These are phyloP conservation scores for Diplolepis rosae DNA, from an alignment of 2,888 invertebrate species.

Conservation along the genomic window DNA sequence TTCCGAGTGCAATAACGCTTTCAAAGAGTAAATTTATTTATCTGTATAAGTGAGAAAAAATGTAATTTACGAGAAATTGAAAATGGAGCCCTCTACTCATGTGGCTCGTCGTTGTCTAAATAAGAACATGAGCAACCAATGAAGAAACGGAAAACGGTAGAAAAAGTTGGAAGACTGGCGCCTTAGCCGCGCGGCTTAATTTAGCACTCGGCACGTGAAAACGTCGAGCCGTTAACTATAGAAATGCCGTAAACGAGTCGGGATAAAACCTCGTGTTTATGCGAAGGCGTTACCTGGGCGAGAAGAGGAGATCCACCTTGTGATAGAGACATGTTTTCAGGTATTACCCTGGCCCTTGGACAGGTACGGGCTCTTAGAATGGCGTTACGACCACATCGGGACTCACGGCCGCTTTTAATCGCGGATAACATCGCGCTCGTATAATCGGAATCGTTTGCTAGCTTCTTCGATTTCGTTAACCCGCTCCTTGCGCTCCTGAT, in stretches of 20 bases:
- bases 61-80: too few relatives aligned
- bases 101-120: neutral
- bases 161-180: conserved; percentile 21
- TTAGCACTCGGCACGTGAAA: conserved; percentile 30
- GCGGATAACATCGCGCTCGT: conserved; percentile 47
- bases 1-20: too few relatives aligned
- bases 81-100: neutral
- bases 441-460: conserved; percentile 47
- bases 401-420: conserved; percentile 47
- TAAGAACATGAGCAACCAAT: conserved; percentile 12
- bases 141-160: conserved; percentile 18
- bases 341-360: conserved; percentile 69
- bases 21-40: too few relatives aligned
- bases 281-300: conserved; percentile 66
- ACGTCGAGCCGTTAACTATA: conserved; percentile 54
- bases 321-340: conserved; percentile 73
- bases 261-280: conserved; percentile 72
- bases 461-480: conserved; percentile 47
- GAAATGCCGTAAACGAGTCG: conserved; percentile 70
- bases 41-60: too few relatives aligned
- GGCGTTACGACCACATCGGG: conserved; percentile 44
- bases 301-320: conserved; percentile 64
- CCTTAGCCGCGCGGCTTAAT: conserved; percentile 24
- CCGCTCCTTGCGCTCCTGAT: conserved; percentile 45
- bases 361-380: conserved; percentile 71